These are phyloP conservation scores for Dasypus novemcinctus DNA, from an alignment of 2,113 vertebrate genomes.

Conservation along the genomic window DNA sequence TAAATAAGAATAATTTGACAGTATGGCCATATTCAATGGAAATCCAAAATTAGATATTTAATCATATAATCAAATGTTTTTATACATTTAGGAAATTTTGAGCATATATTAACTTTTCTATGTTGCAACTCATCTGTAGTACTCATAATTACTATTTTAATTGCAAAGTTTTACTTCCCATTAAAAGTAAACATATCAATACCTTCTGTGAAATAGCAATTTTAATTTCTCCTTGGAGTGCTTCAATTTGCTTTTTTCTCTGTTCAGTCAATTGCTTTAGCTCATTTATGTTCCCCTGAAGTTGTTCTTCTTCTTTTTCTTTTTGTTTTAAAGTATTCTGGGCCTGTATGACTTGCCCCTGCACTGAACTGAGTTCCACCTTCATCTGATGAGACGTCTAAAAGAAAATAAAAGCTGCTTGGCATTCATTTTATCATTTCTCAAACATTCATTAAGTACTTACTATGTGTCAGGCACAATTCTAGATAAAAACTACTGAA, in stretches of 20 bases:
- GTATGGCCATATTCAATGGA: constrained; percentile 17
- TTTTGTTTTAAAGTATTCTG: constrained; percentile 88
- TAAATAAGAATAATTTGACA: constrained; percentile 20
- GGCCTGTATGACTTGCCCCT: constrained; percentile 84
- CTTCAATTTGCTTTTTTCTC: constrained; percentile 88
- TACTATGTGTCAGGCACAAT: neutral
- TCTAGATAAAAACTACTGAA: neutral
- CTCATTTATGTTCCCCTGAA: constrained; percentile 87
- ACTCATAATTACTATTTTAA: constrained; percentile 33
- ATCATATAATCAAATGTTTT: neutral
- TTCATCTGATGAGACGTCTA: constrained; percentile 90
- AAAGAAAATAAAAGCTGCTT: constrained; percentile 62
- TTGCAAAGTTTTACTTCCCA: constrained; percentile 32
- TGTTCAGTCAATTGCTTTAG: constrained; percentile 86
- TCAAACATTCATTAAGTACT: neutral
- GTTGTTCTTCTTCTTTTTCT: constrained; percentile 87
- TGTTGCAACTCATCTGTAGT: constrained; percentile 27
- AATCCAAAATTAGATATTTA: constrained; percentile 33
- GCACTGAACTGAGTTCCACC: constrained; percentile 84
- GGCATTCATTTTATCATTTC: constrained; percentile 26
- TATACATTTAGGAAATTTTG: constrained; percentile 53
- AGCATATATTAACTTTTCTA: constrained; percentile 6
- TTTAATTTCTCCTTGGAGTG: constrained; percentile 87
- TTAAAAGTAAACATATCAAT: constrained; percentile 51
- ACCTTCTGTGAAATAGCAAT: constrained; percentile 84